Evolutionary conservation across 2,113 vertebrate genomes (phyloP).

Genomic region (Herpailurus yagouaroundi): DNA sequence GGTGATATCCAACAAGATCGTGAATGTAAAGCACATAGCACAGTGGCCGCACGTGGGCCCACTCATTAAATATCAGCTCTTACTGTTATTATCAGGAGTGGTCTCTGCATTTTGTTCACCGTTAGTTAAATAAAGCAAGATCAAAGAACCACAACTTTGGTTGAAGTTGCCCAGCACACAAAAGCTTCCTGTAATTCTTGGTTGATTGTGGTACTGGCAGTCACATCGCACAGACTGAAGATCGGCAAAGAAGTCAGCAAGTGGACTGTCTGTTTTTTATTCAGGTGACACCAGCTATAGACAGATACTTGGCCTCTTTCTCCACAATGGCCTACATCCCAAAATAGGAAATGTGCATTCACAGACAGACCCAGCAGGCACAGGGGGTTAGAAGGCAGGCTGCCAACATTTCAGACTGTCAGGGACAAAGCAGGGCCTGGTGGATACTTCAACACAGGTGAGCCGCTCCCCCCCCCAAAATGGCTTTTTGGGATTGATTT

Average conservation of each 20-base stretch:
- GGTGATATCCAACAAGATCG: background rate
- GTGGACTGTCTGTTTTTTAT: conserved; percentile 43
- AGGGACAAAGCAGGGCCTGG: background rate
- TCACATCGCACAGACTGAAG: background rate
- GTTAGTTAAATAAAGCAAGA: background rate
- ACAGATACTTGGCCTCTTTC: conserved; percentile 62
- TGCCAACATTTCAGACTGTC: conserved; percentile 16
- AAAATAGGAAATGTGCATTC: conserved; percentile 80
- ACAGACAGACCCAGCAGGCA: conserved; percentile 57
- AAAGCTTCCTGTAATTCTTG: background rate
- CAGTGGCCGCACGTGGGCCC: fast-evolving
- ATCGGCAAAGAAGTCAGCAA: background rate
- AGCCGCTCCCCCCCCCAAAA: background rate
- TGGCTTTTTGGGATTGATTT: background rate
- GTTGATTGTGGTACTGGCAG: fast-evolving
- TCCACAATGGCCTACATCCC: conserved; percentile 66
- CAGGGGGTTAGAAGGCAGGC: background rate
- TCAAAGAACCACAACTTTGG: background rate
- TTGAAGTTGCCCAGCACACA: background rate
- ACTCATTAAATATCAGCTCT: background rate
- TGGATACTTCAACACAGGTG: background rate
- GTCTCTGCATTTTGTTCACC: background rate
- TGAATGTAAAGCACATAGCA: fast-evolving
- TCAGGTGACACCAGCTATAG: conserved; percentile 27
- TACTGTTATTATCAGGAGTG: background rate